phyloP scores from a whole-genome alignment of 1,140 invertebrate genomes.

The Ips nitidus region DNA sequence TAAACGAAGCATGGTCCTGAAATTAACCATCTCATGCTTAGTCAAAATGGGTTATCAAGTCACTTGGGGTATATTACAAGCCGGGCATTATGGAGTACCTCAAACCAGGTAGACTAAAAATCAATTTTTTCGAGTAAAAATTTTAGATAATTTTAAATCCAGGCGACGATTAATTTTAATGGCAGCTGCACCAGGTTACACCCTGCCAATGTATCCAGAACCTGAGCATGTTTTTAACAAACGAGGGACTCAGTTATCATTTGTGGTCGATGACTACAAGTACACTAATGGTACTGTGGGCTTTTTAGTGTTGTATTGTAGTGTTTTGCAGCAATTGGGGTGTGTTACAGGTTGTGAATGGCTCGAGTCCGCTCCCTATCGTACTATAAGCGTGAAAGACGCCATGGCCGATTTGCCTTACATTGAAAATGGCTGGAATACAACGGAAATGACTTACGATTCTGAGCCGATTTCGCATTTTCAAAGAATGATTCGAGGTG shows the following conservation, averaged over 20 bases:
- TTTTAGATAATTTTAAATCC: constrained; percentile 1
- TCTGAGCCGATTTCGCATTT: constrained; percentile 74
- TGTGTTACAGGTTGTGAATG: constrained; percentile 38
- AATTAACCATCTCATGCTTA: constrained; percentile 75
- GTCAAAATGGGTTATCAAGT: constrained; percentile 87
- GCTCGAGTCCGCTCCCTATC: constrained; percentile 43
- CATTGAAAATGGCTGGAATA: constrained; percentile 72
- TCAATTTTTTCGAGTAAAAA: neutral
- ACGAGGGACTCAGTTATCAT: constrained; percentile 68
- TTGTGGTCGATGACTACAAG: constrained; percentile 68
- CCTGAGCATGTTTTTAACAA: constrained; percentile 78
- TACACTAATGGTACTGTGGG: constrained; percentile 40
- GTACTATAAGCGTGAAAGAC: constrained; percentile 65
- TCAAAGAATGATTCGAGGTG: constrained; percentile 69
- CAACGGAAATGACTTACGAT: constrained; percentile 73
- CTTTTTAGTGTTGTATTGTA: neutral
- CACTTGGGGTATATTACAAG: constrained; percentile 83
- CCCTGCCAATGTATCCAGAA: constrained; percentile 79
- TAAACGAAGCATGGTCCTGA: constrained; percentile 79
- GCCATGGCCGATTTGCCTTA: constrained; percentile 81
- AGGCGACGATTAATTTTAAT: constrained; percentile 74
- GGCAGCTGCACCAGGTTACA: constrained; percentile 79
- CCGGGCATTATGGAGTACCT: constrained; percentile 83
- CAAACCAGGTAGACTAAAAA: constrained; percentile 63
- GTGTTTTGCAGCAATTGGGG: constrained; percentile 7